Percentiles rank a stretch among this genome's conserved stretches.
phyloP scores from a whole-genome alignment of 2,888 invertebrate genomes.

The Drosophila prostipennis region DNA sequence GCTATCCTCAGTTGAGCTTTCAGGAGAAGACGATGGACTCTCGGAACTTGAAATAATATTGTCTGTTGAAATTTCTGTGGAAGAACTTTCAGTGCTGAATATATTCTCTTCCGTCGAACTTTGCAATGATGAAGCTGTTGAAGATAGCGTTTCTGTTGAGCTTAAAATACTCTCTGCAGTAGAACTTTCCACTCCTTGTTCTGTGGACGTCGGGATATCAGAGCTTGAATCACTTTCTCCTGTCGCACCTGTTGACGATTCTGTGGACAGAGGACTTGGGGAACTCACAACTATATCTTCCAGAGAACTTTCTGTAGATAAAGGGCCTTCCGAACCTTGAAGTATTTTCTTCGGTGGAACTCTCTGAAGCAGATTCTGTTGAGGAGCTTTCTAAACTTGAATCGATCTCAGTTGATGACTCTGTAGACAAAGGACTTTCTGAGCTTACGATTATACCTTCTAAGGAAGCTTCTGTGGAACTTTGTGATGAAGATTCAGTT shows the following conservation, averaged over 20 bases:
- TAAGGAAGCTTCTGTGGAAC: not conserved
- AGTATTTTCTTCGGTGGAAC: not conserved
- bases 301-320: not conserved
- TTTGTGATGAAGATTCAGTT: not conserved
- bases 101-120: slow-evolving; percentile 2
- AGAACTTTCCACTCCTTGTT: not conserved
- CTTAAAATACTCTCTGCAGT: not conserved
- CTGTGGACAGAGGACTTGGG: not conserved
- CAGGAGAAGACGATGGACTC: not conserved
- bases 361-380: slow-evolving; percentile 7
- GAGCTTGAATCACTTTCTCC: too few species aligned
- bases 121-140: not conserved
- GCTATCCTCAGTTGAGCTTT: not conserved
- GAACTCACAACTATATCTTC: too few species aligned
- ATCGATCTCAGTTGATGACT: not conserved
- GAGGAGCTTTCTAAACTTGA: not conserved
- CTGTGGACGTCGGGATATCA: not conserved
- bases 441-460: not conserved
- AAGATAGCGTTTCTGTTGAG: not conserved
- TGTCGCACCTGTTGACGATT: not conserved
- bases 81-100: slow-evolving; percentile 3
- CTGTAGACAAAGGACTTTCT: not conserved
- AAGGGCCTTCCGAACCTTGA: not conserved
- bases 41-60: not conserved
- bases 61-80: slow-evolving; percentile 11